Evolutionary conservation across 2,888 invertebrate species (phyloP).

Genomic region (Plagodis dolabraria): DNA sequence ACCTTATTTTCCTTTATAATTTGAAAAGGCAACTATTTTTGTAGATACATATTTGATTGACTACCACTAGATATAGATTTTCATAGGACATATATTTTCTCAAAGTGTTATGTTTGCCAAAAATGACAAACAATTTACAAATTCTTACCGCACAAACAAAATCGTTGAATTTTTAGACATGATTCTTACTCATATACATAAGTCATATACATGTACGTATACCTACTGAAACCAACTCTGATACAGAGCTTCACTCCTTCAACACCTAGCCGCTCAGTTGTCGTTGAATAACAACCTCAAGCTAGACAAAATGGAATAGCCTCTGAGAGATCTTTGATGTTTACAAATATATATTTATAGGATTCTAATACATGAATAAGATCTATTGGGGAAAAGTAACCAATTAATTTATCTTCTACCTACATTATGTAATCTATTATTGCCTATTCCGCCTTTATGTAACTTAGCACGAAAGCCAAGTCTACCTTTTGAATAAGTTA

Average conservation of each 20-base stretch:
- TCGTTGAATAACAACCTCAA: conserved; percentile 41
- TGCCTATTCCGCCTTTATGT: background rate
- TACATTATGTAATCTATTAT: background rate
- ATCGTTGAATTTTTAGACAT: conserved; percentile 53
- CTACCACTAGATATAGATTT: conserved; percentile 79
- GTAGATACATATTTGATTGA: conserved; percentile 81
- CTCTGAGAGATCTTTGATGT: conserved; percentile 32
- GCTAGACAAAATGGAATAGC: conserved; percentile 40
- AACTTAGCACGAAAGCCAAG: no score
- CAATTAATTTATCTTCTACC: no score
- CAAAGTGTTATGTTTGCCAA: conserved; percentile 76
- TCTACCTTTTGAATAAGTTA: no score
- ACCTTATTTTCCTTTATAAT: conserved; percentile 61
- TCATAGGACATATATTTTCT: conserved; percentile 70
- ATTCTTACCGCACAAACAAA: conserved; percentile 67
- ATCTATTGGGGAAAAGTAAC: no score
- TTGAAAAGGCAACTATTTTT: conserved; percentile 83
- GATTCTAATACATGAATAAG: no score
- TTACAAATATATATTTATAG: no score
- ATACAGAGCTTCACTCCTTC: conserved; percentile 5
- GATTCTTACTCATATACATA: conserved; percentile 39
- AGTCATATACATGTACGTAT: conserved; percentile 12
- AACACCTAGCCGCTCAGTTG: conserved; percentile 38
- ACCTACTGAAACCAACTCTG: conserved; percentile 1
- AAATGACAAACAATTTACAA: conserved; percentile 61